These are phyloP conservation scores for Pseudonaja textilis DNA, from an alignment of 2,113 vertebrate species.

Conservation along the genomic window DNA sequence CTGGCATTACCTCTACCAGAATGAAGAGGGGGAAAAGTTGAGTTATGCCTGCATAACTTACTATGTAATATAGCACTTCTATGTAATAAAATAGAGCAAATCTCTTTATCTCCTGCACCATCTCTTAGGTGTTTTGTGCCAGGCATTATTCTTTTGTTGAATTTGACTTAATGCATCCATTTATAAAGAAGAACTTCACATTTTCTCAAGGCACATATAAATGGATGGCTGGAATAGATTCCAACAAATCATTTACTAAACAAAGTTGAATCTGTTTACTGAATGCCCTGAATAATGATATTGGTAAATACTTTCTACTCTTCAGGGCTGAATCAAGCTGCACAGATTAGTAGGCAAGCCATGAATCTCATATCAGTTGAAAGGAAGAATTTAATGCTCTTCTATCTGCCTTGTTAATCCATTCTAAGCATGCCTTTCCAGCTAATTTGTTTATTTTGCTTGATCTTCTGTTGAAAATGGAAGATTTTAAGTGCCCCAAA, in stretches of 20 bases:
- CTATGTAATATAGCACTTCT: background rate
- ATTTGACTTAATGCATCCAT: conserved; percentile 19
- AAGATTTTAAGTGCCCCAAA: background rate
- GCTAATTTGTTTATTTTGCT: background rate
- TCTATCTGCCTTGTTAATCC: background rate
- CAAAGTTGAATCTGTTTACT: conserved; percentile 37
- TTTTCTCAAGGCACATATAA: conserved; percentile 33
- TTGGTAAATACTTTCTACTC: background rate
- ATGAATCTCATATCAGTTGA: background rate
- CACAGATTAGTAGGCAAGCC: rapidly evolving
- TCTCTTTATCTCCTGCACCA: conserved; percentile 36
- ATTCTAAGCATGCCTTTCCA: background rate
- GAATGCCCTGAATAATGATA: conserved; percentile 38
- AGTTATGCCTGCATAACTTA: background rate
- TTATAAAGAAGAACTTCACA: conserved; percentile 31
- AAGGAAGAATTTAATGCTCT: background rate
- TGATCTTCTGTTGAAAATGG: background rate
- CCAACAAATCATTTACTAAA: background rate
- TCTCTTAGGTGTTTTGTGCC: conserved; percentile 31
- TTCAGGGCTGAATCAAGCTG: background rate
- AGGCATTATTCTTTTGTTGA: conserved; percentile 20
- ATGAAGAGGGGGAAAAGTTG: background rate
- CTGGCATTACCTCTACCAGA: background rate
- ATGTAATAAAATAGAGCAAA: background rate
- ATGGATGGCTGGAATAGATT: background rate